Base-by-base conservation (phyloP, 2,113 vertebrate species). In the Sorex fumeus region DNA sequence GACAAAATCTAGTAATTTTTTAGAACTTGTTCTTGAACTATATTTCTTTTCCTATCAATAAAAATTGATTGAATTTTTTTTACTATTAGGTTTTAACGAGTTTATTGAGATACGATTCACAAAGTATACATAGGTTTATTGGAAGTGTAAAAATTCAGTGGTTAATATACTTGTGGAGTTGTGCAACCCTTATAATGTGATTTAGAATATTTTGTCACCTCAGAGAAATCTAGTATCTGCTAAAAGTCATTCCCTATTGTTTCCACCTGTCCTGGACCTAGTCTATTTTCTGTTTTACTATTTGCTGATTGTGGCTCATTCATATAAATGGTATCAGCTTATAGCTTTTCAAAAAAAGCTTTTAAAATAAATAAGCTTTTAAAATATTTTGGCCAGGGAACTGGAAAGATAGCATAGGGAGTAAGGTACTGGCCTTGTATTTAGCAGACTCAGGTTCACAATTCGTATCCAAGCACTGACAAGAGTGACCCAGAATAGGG, bases 11-110 rank as follows among this genome's bases (percentile, higher is more conserved):
- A n/a, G 69, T 71, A 36, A 71, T 19, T 36, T 64, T 30, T 25
- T 30, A 91, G n/a, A 94, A 85, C 83, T 84, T 84, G 21, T 90
- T 93, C 60, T 93, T 90, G n/a, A 93, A 67, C 87, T 45, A 69
- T 21, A 57, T 43, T 81, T 4, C 21, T 86, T 91, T 86, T 93
- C 11, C 36, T 87, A 43, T 50, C n/a, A 76, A 8, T 86, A 82
- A 74, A 79, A 77, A 50, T 91, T 93, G 50, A 75, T 82, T 93
- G 79, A 87, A 83, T 85, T 95, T 57, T 94, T 81, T 6, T 45
- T 78, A 21, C 23, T 45, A 23, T 90, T 83, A 72, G 34, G 30
- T 87, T 93, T 94, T 93, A 47, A 79, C 40, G 81, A 76, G n/a
- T 34, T 89, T 92, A 36, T 82, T 85, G 86, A 93, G 43, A 78